Base-by-base conservation (phyloP, 1,140 invertebrate species). In the Argopecten irradians region DNA sequence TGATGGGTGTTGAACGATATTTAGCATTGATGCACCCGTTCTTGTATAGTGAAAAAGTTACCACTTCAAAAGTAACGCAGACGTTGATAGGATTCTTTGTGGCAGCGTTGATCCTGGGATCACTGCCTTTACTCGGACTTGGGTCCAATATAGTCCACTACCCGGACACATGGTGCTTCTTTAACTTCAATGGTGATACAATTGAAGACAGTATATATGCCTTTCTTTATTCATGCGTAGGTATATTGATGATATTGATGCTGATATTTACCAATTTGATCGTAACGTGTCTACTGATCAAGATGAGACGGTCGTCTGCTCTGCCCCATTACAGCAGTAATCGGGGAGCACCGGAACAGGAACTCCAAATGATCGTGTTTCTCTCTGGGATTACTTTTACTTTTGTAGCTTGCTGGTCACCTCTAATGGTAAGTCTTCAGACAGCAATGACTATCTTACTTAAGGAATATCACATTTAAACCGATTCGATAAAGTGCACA, bases 91-190 rank as follows among this genome's bases (percentile, higher is more conserved):
- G 90, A 16, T 90, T 95, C 32, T 95, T 94, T 94, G 85, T 93
- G 2, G 91, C 93, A 34, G 92, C 94, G 1, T 84, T 93, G 3
- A 16, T 94, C 28, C 91, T 95, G 32, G 93, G 93, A 5, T 89
- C 91, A 9, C 90, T 96, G 34, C 95, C 95, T 9, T 91, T 95
- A 16, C 91, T 96, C 28, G 94, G 94, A 5, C 86, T 96, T 13
- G 95, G 95, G 0, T 41, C 82, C 19, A 93, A 93, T 85, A 91
- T 93, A 9, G 83, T 92, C 8, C 95, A 95, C 82, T 95, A 93
- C 91, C 95, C 95, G 0, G 91, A 93, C 11, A 95, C 95, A 32
- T 96, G 95, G 95, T 96, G 95, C 88, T 96, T 96, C 92, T 93
- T 95, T 88, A 94, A 95, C 88, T 94, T 94, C 83, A 88, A 90